Evolutionary conservation across 2,797 vertebrate species (phyloP).

Genomic region (Poecilia velifera): DNA sequence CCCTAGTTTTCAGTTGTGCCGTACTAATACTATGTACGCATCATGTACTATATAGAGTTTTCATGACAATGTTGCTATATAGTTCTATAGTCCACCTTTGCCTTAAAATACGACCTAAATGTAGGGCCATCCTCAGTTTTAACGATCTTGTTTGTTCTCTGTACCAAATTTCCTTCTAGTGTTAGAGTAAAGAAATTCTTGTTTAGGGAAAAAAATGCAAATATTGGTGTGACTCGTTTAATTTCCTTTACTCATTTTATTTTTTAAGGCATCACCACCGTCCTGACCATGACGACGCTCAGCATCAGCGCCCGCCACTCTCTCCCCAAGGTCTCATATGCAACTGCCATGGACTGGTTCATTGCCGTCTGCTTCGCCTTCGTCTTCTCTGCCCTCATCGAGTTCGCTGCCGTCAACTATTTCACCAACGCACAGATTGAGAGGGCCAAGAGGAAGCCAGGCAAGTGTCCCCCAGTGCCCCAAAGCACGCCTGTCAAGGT

Average conservation of each 20-base stretch:
- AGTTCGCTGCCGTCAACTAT: constrained; percentile 99
- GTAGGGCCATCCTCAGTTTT: neutral
- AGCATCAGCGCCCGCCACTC: constrained; percentile 98
- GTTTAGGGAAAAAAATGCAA: neutral
- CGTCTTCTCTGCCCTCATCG: constrained; percentile 97
- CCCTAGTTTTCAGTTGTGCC: neutral
- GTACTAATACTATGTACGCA: neutral
- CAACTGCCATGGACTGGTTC: constrained; percentile 99
- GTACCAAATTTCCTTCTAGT: neutral
- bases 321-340: constrained; percentile 97
- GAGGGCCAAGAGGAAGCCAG: constrained; percentile 89
- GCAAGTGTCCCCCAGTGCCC: constrained; percentile 83
- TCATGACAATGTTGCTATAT: neutral
- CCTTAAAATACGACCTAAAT: neutral
- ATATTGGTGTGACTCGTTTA: neutral
- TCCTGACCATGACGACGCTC: constrained; percentile 97
- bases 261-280: constrained; percentile 92
- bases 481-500: constrained; percentile 81
- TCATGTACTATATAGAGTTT: neutral
- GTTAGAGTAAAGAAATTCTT: neutral
- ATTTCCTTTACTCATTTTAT: constrained; percentile 4
- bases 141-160: neutral
- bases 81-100: neutral
- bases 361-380: constrained; percentile 98
- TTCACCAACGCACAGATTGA: constrained; percentile 93